Evolutionary conservation across 2,797 vertebrate genomes (phyloP).

Genomic region (Erpetoichthys calabaricus): DNA sequence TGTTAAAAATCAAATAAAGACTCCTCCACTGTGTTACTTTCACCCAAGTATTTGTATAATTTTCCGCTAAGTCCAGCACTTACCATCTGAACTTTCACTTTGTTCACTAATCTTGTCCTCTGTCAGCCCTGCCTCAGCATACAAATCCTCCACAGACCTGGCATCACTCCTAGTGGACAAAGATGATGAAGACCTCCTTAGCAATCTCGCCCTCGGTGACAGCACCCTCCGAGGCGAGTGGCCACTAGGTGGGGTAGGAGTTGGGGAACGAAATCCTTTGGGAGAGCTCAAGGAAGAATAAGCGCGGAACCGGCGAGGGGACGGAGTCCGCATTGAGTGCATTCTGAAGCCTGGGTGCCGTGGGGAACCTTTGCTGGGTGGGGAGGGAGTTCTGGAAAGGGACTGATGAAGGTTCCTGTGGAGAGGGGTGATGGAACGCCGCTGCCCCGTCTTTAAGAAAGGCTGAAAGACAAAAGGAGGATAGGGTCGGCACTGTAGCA

Average conservation of each 20-base stretch:
- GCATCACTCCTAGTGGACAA: slow-evolving; percentile 33
- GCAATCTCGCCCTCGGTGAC: slow-evolving; percentile 10
- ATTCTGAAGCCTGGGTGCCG: slow-evolving; percentile 7
- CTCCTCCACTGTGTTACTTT: background rate
- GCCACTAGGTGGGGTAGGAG: slow-evolving; percentile 14
- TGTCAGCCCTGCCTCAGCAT: slow-evolving; percentile 20
- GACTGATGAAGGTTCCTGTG: background rate
- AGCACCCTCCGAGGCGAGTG: background rate
- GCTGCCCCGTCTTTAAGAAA: slow-evolving; percentile 13
- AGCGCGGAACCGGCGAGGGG: background rate
- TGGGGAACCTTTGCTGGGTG: slow-evolving; percentile 17
- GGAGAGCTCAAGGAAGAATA: background rate
- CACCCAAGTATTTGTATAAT: background rate
- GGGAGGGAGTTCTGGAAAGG: slow-evolving; percentile 17
- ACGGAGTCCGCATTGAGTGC: slow-evolving; percentile 25
- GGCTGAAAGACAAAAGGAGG: slow-evolving; percentile 21
- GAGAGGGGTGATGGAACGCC: slow-evolving; percentile 2
- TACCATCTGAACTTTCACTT: slow-evolving; percentile 43
- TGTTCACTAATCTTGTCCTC: slow-evolving; percentile 35
- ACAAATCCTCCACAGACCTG: slow-evolving; percentile 49
- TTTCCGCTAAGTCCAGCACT: slow-evolving; percentile 20
- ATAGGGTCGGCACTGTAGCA: background rate
- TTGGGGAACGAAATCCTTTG: background rate
- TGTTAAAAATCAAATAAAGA: too few relatives aligned
- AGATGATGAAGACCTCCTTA: slow-evolving; percentile 25